These are phyloP conservation scores for Nasua narica DNA, from an alignment of 2,797 vertebrate species.

Conservation along the genomic window DNA sequence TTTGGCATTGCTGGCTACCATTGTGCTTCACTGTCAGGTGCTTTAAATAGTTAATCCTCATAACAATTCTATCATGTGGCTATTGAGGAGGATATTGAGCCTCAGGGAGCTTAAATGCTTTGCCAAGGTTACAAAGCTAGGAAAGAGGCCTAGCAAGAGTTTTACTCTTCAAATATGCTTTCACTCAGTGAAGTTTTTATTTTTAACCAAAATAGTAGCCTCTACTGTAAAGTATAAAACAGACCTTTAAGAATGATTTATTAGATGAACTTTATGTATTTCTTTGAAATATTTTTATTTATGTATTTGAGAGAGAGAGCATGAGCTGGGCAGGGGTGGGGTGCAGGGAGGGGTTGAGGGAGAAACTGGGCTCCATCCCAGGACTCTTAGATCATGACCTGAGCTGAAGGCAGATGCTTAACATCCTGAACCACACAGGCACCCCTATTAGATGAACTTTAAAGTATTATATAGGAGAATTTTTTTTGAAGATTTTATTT, in stretches of 20 bases:
- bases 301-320: background rate
- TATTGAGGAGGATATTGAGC: background rate
- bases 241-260: slow-evolving; percentile 20
- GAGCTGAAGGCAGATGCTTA: background rate
- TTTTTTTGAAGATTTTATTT: too few relatives aligned
- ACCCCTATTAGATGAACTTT: background rate
- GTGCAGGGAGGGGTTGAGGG: too few relatives aligned
- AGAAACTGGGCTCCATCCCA: background rate
- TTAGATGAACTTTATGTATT: background rate
- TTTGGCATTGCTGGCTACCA: slow-evolving; percentile 30
- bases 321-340: too few relatives aligned
- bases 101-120: background rate
- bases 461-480: slow-evolving; percentile 31
- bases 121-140: background rate
- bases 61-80: background rate
- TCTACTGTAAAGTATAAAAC: background rate
- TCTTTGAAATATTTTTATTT: background rate
- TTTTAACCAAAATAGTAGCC: slow-evolving; percentile 13
- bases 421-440: background rate
- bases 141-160: slow-evolving; percentile 2
- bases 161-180: slow-evolving; percentile 22
- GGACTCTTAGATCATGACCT: background rate
- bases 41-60: slow-evolving; percentile 47
- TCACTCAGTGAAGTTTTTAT: background rate
- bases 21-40: background rate